Conservation (phyloP, 53 echinoderm and acorn worm genomes). For the Holothuria scabra region DNA sequence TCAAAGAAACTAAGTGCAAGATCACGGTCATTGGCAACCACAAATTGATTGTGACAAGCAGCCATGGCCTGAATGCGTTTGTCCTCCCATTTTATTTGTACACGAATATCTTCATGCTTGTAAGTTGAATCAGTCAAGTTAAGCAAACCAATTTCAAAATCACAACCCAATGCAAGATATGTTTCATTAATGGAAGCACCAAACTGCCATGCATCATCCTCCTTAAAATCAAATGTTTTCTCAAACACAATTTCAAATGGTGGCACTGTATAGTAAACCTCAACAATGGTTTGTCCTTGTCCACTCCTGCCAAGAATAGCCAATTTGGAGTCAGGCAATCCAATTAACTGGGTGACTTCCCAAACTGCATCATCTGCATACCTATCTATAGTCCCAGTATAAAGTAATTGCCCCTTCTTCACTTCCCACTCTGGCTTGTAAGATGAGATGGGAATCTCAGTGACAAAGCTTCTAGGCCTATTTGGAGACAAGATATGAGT, state of each 20-base stretch:
- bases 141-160: slow-evolving; percentile 8
- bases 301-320: slow-evolving; percentile 35
- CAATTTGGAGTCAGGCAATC: neutral
- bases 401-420: neutral
- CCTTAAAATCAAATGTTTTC: neutral
- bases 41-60: no score
- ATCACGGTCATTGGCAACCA: no score
- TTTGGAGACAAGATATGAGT: no score
- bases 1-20: no score
- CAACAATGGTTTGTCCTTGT: neutral
- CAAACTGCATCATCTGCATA: neutral
- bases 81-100: neutral
- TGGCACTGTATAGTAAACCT: neutral
- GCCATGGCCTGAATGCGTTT: no score
- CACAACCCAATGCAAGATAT: neutral
- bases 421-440: neutral
- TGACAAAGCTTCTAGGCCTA: no score
- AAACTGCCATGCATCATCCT: slow-evolving; percentile 30
- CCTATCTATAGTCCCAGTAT: neutral
- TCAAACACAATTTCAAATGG: neutral
- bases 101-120: neutral
- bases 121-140: neutral
- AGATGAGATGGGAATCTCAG: neutral
- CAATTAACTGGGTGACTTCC: slow-evolving; percentile 9
- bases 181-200: neutral